A percentile compares a stretch with the other conserved stretches of the same genome.
Conservation (phyloP, 2,113 vertebrate genomes). For the Ammodytes dubius region DNA sequence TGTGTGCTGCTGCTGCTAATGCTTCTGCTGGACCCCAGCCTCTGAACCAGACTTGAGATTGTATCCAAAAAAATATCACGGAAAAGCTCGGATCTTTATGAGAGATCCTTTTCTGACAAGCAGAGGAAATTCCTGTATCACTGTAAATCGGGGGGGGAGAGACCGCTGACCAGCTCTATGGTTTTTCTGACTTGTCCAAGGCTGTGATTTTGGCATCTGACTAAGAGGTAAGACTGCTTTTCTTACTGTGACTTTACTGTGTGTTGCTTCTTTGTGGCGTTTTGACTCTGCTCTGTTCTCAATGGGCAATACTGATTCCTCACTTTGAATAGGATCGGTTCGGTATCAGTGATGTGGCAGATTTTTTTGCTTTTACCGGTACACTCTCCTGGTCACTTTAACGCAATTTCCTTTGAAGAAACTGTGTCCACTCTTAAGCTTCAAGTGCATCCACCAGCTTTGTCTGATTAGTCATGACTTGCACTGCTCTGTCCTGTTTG, state of each 20-base stretch:
- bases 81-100: constrained; percentile 37
- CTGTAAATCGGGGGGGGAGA: constrained; percentile 28
- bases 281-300: constrained; percentile 6
- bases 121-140: constrained; percentile 26
- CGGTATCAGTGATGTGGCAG: constrained; percentile 39
- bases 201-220: constrained; percentile 57
- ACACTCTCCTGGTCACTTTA: constrained; percentile 4
- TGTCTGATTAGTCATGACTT: constrained; percentile 48
- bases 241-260: constrained; percentile 32
- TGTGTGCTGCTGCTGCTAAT: constrained; percentile 35
- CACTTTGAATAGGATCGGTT: constrained; percentile 43
- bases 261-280: constrained; percentile 6
- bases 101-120: constrained; percentile 35
- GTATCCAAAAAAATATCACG: constrained; percentile 7
- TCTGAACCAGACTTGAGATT: constrained; percentile 65
- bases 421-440: not conserved
- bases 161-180: constrained; percentile 54
- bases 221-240: constrained; percentile 69
- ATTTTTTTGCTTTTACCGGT: constrained; percentile 9
- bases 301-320: constrained; percentile 18
- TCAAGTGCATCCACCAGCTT: not conserved
- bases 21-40: constrained; percentile 60
- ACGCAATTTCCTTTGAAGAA: not conserved
- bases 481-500: constrained; percentile 58
- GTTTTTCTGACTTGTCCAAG: constrained; percentile 59